A percentile compares a stretch with the other conserved stretches of the same genome.
phyloP scores from a whole-genome alignment of 2,113 vertebrate species.

The Cyprinodon variegatus region DNA sequence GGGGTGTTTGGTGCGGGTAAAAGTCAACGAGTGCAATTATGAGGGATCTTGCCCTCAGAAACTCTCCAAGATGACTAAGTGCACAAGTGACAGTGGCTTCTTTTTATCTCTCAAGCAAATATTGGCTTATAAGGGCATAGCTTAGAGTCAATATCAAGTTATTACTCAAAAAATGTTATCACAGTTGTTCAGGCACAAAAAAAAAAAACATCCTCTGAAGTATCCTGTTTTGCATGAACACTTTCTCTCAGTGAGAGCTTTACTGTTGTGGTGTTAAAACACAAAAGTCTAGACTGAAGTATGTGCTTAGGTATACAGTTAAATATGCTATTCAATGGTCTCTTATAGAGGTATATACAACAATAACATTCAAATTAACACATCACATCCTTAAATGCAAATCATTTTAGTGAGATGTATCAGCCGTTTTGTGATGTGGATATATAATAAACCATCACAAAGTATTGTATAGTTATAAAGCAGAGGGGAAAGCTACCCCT shows the following conservation, averaged over 20 bases:
- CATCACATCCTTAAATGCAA: too few relatives aligned
- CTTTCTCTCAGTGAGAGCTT: constrained; percentile 21
- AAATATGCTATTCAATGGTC: constrained; percentile 14
- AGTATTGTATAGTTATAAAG: too few relatives aligned
- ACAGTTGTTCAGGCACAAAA: constrained; percentile 61
- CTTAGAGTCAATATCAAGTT: constrained; percentile 68
- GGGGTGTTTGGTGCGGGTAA: constrained; percentile 36
- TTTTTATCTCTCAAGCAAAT: constrained; percentile 66
- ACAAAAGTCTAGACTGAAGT: constrained; percentile 10
- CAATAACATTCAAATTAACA: not conserved
- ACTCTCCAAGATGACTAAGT: constrained; percentile 45
- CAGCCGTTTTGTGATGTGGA: too few relatives aligned
- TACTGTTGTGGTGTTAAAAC: constrained; percentile 1
- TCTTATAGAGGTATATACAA: not conserved
- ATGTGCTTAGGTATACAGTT: constrained; percentile 36
- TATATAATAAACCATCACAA: too few relatives aligned
- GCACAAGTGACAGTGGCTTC: constrained; percentile 62
- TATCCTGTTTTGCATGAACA: constrained; percentile 29
- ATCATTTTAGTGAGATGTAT: too few relatives aligned
- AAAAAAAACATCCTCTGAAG: constrained; percentile 49
- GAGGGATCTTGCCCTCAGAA: constrained; percentile 57
- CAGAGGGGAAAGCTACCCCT: too few relatives aligned
- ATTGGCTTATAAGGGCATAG: constrained; percentile 60
- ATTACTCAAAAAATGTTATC: constrained; percentile 64
- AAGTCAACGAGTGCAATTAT: constrained; percentile 68